A percentile compares a stretch with the other conserved stretches of the same genome.
Evolutionary conservation across 2,113 vertebrate genomes (phyloP).

Genomic region (Pitta sordida): DNA sequence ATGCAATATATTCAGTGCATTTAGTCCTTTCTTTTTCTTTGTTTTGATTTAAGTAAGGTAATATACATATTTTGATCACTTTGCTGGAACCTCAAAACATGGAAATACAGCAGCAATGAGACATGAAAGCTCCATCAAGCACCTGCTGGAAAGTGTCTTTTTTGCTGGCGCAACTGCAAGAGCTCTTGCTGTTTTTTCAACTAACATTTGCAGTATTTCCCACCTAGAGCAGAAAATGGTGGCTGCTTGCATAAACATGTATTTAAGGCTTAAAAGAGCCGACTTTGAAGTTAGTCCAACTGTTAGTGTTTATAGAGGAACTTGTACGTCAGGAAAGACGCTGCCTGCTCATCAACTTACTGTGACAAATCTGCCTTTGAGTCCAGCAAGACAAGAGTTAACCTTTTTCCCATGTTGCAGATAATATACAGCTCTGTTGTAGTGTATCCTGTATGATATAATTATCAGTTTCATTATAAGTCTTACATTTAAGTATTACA

Average conservation of each 20-base stretch:
- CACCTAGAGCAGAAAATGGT: background rate
- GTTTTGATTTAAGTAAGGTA: background rate
- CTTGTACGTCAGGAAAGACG: background rate
- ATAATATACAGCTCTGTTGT: background rate
- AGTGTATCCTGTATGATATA: background rate
- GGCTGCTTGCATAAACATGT: slow-evolving; percentile 13
- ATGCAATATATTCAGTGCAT: background rate
- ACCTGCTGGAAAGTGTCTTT: background rate
- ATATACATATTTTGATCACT: slow-evolving; percentile 34
- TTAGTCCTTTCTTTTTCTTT: background rate
- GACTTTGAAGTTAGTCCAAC: background rate
- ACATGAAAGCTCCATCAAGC: background rate
- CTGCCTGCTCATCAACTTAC: background rate
- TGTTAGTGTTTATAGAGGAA: background rate
- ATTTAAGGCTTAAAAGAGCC: slow-evolving; percentile 14
- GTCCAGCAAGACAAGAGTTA: background rate
- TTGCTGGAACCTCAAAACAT: slow-evolving; percentile 14
- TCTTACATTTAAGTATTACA: background rate
- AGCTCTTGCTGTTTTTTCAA: slow-evolving; percentile 4
- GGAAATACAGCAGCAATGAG: background rate
- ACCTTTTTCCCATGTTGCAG: background rate
- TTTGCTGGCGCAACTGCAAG: background rate
- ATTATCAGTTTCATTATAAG: background rate
- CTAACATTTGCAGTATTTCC: background rate
- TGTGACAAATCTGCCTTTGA: background rate